Evolutionary conservation across 1,140 invertebrate species (phyloP), one percentile per base, ranked within the genome.

Genomic region (Linepithema humile): DNA sequence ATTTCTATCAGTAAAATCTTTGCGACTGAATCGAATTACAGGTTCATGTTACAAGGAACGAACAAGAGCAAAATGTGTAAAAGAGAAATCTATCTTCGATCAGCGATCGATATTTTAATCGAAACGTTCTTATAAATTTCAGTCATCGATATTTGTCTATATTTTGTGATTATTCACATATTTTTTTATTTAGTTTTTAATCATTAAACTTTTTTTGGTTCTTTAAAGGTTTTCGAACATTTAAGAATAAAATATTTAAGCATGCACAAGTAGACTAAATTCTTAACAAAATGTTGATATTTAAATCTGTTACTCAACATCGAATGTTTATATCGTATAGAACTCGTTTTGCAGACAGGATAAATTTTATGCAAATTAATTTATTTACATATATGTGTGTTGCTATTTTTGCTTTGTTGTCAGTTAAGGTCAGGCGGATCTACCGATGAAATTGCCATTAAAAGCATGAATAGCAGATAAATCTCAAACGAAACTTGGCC

Each of bases 351-450:
- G 6, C 26, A 10, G 40, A 3, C 38, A 17, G 55, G 26, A 74
- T 45, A 29, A 60, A 74, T 74, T 60, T 74, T 60, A 74, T 74
- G 53, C 50, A 40, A 57, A 59, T 40, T 73, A n/a, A 32, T 59
- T 17, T 60, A 60, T 38, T 40, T 60, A 60, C 1, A 2, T 29
- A 15, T 1, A 2, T 67, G 17, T 17, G 26, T 9, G 9, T 9
- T 38, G 38, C 9, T 77, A 65, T 77, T 77, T 65, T 65, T 15
- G 45, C 17, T 77, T 59, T 17, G 10, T 20, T 26, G n/a, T 7
- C 5, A 75, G 43, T 64, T 43, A 50, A 77, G 32, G 20, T 26
- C 7, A 38, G 4, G 38, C 9, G 15, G 20, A 55, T 38, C 12
- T 35, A 43, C n/a, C 35, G 40, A 65, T 77, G 17, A 65, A 77